Conservation (phyloP, 2,888 invertebrate genomes). For the Epistrophe grossulariae region DNA sequence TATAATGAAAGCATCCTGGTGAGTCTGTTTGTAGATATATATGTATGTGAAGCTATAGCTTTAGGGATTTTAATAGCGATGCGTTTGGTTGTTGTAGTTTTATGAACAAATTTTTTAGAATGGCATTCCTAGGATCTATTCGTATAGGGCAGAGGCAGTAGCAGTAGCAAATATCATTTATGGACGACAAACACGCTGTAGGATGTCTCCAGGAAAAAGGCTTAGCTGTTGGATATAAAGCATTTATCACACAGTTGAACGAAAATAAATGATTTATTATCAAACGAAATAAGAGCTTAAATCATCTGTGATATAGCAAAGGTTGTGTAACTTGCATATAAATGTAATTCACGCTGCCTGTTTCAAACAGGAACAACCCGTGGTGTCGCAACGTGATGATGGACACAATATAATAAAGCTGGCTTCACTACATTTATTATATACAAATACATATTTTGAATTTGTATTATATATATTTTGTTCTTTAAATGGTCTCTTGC, state of each 20-base stretch:
- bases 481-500: not conserved
- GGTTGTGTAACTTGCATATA: slow-evolving; percentile 20
- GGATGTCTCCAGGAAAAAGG: slow-evolving; percentile 7
- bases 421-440: not conserved
- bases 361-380: slow-evolving; percentile 27
- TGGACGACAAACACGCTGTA: not conserved
- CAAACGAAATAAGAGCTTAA: slow-evolving; percentile 46
- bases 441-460: not conserved
- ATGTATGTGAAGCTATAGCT: not conserved
- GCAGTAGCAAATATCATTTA: not conserved
- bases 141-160: not conserved
- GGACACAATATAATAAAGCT: slow-evolving; percentile 11
- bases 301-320: slow-evolving; percentile 46
- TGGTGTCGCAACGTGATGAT: slow-evolving; percentile 24
- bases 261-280: slow-evolving; percentile 58
- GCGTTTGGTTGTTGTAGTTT: slow-evolving; percentile 34
- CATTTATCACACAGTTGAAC: slow-evolving; percentile 63
- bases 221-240: slow-evolving; percentile 36
- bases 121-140: slow-evolving; percentile 1
- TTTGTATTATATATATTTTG: not conserved
- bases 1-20: slow-evolving; percentile 29
- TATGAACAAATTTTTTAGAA: slow-evolving; percentile 16
- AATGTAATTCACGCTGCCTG: slow-evolving; percentile 40
- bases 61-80: slow-evolving; percentile 16
- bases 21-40: not conserved